phyloP scores from a whole-genome alignment of 2,888 invertebrate species.

The Microplitis deprimator region DNA sequence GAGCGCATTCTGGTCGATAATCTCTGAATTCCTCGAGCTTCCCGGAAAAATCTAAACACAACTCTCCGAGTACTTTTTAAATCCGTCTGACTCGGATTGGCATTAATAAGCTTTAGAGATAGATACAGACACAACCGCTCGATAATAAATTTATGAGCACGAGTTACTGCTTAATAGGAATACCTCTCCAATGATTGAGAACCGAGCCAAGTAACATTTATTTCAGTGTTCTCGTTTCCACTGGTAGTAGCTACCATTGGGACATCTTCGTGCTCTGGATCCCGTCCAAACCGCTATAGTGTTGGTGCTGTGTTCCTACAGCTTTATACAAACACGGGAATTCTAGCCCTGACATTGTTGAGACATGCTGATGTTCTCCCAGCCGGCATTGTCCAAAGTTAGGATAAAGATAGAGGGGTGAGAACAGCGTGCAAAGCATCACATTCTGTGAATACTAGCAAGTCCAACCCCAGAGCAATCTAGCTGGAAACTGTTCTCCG shows the following conservation, averaged over 20 bases:
- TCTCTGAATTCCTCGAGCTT: no score
- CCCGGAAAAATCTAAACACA: no score
- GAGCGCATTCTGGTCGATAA: no score
- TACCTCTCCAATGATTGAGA: neutral
- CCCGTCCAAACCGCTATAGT: conserved; percentile 62
- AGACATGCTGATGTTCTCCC: neutral
- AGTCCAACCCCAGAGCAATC: conserved; percentile 59
- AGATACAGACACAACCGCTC: neutral
- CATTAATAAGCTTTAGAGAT: no score
- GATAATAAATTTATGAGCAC: neutral
- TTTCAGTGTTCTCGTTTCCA: conserved; percentile 16
- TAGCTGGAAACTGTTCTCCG: conserved; percentile 52
- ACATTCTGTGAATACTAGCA: conserved; percentile 58
- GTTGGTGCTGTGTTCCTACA: conserved; percentile 59
- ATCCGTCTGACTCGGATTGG: no score
- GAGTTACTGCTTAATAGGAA: conserved; percentile 6
- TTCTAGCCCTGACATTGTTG: conserved; percentile 6
- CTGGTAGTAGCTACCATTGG: conserved; percentile 12
- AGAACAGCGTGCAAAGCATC: conserved; percentile 65
- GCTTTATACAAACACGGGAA: conserved; percentile 12
- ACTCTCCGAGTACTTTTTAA: no score
- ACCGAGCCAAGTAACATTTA: conserved; percentile 37
- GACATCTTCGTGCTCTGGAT: conserved; percentile 53
- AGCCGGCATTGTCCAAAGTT: conserved; percentile 28
- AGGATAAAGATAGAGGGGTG: neutral